These are phyloP conservation scores for Falco punctatus DNA, from an alignment of 2,113 vertebrate genomes.

Conservation along the genomic window DNA sequence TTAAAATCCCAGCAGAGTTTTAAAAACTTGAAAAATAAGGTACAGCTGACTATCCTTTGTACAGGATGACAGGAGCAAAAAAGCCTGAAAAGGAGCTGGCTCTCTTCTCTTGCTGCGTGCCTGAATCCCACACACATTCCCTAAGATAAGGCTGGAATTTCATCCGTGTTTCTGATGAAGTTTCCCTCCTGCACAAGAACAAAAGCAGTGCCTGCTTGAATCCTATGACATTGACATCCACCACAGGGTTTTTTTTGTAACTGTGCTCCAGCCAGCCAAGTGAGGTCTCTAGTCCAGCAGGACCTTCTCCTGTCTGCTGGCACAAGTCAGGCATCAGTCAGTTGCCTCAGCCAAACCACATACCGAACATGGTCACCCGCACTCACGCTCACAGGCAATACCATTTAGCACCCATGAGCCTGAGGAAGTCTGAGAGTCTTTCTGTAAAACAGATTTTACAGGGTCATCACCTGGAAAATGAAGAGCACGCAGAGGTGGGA, in stretches of 20 bases:
- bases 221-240: neutral
- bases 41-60: neutral
- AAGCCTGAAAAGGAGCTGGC: neutral
- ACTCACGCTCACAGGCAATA: neutral
- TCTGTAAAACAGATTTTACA: slow-evolving; percentile 25
- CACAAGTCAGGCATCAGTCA: neutral
- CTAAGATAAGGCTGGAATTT: slow-evolving; percentile 49
- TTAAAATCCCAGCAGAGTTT: slow-evolving; percentile 29
- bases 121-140: slow-evolving; percentile 25
- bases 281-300: neutral
- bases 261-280: accelerated
- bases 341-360: neutral
- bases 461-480: neutral
- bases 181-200: neutral
- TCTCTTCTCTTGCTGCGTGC: neutral
- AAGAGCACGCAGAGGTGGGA: neutral
- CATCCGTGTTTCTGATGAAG: slow-evolving; percentile 4
- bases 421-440: neutral
- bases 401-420: neutral
- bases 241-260: neutral
- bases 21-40: slow-evolving; percentile 5
- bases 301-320: neutral
- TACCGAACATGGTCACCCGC: neutral
- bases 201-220: neutral
- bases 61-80: neutral